Base-by-base conservation (phyloP, 2,888 invertebrate genomes). In the Synanthedon myopaeformis region DNA sequence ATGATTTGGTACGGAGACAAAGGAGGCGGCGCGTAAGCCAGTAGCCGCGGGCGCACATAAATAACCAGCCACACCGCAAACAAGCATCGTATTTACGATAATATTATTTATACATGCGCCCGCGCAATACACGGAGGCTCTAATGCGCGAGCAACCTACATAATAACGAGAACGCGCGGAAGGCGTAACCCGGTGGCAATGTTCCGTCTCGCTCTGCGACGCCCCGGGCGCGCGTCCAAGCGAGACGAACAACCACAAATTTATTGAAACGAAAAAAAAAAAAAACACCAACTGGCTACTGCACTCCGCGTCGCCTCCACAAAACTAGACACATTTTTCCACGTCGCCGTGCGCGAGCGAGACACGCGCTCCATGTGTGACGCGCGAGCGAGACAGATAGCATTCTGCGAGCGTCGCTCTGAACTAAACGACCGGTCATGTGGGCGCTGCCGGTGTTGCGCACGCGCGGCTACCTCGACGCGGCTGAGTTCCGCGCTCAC, bases 241-340 rank as follows among this genome's bases (percentile, higher is more conserved):
- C 81, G 83, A 83, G 81, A 82, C 83, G 80, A 76, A 85, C 80
- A 76, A 84, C 79, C 82, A 82, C 84, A 85, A 86, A 87, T 86
- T 87, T 86, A 87, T 87, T 85, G 82, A 86, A 85, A 84, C 77
- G 81, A 82, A 80, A 83, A 84, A 82, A 82, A 82, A 82, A 83
- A 73, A 68, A 82, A 82, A 83, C 72, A 68, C 67, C 62, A 59
- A 70, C 71, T 35, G 65, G 87, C 87, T 87, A 87, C 87, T 82
- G 87, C 83, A 84, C 83, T 84, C 76, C 86, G 87, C 87, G 77
- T 83, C 80, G 82, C 76, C 76, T 81, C 79, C 67, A 83, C 85
- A 84, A 80, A 86, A 87, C 87, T 87, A 87, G 87, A 87, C 83
- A 86, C 85, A 85, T 85, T 85, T 86, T 87, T 86, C 81, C 82